Base-by-base conservation (phyloP, 2,797 vertebrate genomes). In the Platalea minor region DNA sequence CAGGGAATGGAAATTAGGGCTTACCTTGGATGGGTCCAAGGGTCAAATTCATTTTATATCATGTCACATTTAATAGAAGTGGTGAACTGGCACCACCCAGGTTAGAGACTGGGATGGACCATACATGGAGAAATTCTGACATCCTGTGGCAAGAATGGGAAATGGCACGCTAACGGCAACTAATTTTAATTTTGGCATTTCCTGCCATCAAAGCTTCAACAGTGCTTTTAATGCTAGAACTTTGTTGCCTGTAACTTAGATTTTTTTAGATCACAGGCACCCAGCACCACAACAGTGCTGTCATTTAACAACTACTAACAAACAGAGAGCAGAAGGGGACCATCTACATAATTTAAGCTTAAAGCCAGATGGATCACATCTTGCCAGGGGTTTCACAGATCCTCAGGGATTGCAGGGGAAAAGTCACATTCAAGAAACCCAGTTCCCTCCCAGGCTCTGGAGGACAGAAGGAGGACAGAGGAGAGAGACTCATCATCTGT, bases 131-230 rank as follows among this genome's bases (percentile, higher is more conserved):
- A 76, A 84, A 90, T 11, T 29, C 46, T 81, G 94, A 92, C 97
- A 95, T 96, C 96, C 7, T 48, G 96, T 93, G 97, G 97, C 76
- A 79, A 90, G 39, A 88, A 33, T 11, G 21, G 29, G 82, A 89
- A 92, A 90, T 31, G 43, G 24, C 87, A 78, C 3, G 2, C 16
- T 37, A 82, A 69, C 2, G 0, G 46, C 57, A 33, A 43, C 50
- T 24, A 5, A 54, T 46, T 82, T 69, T 37, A 39, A 11, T 65
- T 88, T 14, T 31, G 37, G 20, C 46, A 68, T 65, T 92, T 83
- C 54, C 3, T 7, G 43, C 28, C 60, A 60, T 31, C 64, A 53
- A 85, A 79, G 51, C 28, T 13, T 85, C 72, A 81, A 10, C 13
- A 26, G 15, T 31, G 50, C 19, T 92, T 85, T 89, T 54, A 84